Evolutionary conservation across 2,797 vertebrate genomes (phyloP), one percentile per base, ranked within the genome.

Genomic region (Epinephelus malabaricus): DNA sequence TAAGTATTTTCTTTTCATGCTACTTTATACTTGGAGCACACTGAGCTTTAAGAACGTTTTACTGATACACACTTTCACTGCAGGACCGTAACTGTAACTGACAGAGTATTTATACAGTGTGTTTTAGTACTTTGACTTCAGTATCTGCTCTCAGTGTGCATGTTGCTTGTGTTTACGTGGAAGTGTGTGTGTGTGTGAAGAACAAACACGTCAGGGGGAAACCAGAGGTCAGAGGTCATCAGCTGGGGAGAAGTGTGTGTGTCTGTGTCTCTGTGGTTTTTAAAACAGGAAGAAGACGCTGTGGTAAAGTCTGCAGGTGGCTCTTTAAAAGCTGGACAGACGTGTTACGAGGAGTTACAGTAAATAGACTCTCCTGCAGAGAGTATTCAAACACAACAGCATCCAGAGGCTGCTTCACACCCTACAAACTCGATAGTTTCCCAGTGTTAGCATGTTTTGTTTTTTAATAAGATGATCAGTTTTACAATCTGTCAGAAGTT

Each of bases 221-320:
- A 65, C 7, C 6, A 38, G 14, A 76, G 73, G 73, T 77, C 61
- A 50, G 68, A 34, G 72, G 75, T 79, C 76, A 64, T 65, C 63
- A 70, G 70, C 69, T 56, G 54, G 14, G 55, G 64, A 47, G 76
- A 74, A 50, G 46, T 23, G 69, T 71, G 53, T 58, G 54, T 69
- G 55, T 70, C 5, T 59, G 12, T 49, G 19, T 43, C 38, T n/a
- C 0, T 30, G 27, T 60, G 14, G 23, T 70, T 34, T 76, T 56
- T 64, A 73, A 30, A 73, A 43, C 47, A 77, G 69, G 73, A 76
- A 76, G 40, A 71, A 38, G 62, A 62, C 47, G 9, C 17, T 0
- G 53, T 1, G 60, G 59, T 58, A 67, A 63, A 53, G 30, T 18
- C 50, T 73, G 80, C 80, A 86, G 73, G 73, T 76, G 76, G 17